Evolutionary conservation across 2,113 vertebrate genomes (phyloP), one percentile per base, ranked within the genome.

Genomic region (Eptatretus burgeri): DNA sequence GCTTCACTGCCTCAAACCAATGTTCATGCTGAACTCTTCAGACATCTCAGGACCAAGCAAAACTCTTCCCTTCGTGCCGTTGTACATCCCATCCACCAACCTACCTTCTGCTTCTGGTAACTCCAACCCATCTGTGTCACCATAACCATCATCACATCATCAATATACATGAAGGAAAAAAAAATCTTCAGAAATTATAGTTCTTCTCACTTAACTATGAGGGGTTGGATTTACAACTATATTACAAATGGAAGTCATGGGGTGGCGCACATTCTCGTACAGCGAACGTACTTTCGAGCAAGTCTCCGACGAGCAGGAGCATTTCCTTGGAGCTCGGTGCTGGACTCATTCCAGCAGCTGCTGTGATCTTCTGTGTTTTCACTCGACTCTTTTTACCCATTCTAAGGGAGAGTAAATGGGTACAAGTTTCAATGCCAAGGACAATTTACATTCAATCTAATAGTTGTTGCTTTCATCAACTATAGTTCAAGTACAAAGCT

Each of bases 351-450:
- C 56, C 56, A n/a, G 56, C 56, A 60, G n/a, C 56, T 17, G n/a
- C 56, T 60, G 56, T 60, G n/a, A 60, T 91, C 74, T 85, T 95
- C 76, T 93, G 88, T 52, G 82, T 95, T 81, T 94, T 98, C 1
- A 93, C 84, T 73, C 91, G 71, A 76, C 91, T 98, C 76, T 98
- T 98, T 75, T 98, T 98, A 71, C 91, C 91, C 91, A 98, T 93
- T 74, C 75, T 81, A 72, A 68, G 69, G 69, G 78, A 78, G 67
- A 19, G 70, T 73, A 51, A 74, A 41, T 41, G 27, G 27, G 27
- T 41, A 7, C 27, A 41, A 41, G 27, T 41, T 41, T 41, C 7
- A 41, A 41, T 41, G 27, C 7, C 3, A 41, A 5, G 27, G 27
- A 7, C 27, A 41, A 41, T 41, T 41, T 41, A 3, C 27, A 41